Evolutionary conservation across 2,113 vertebrate species (phyloP).

Genomic region (Sphaerodactylus townsendi): DNA sequence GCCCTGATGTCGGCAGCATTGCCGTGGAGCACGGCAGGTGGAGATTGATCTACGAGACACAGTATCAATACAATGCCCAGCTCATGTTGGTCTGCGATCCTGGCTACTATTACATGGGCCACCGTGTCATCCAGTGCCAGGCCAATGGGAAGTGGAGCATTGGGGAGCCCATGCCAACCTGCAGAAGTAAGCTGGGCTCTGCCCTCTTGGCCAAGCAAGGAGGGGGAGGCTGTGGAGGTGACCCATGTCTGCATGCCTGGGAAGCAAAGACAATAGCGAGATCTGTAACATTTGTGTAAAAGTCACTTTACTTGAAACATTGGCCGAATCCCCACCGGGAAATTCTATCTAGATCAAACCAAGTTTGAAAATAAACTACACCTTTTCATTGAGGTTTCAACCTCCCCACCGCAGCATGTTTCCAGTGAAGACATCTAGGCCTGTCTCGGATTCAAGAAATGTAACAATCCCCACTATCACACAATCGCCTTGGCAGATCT

Average conservation of each 20-base stretch:
- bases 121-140: slow-evolving; percentile 90
- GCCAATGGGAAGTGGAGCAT: slow-evolving; percentile 92
- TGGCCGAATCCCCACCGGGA: too few relatives aligned
- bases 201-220: neutral
- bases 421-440: too few relatives aligned
- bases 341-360: too few relatives aligned
- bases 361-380: too few relatives aligned
- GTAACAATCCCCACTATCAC: too few relatives aligned
- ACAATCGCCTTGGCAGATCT: too few relatives aligned
- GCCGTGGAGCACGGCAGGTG: slow-evolving; percentile 92
- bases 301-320: too few relatives aligned
- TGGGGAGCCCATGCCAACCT: slow-evolving; percentile 85
- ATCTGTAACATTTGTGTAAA: too few relatives aligned
- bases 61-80: slow-evolving; percentile 91
- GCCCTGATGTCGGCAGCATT: slow-evolving; percentile 88
- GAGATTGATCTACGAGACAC: slow-evolving; percentile 91
- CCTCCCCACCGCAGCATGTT: too few relatives aligned
- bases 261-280: neutral
- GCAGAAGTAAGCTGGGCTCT: slow-evolving; percentile 82
- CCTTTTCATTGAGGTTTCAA: too few relatives aligned
- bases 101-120: slow-evolving; percentile 94
- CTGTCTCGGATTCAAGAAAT: too few relatives aligned
- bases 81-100: slow-evolving; percentile 97
- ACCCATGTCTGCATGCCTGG: neutral
- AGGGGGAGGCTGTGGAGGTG: neutral